Base-by-base conservation (phyloP, 1,140 invertebrate species). In the Drosophila sechellia region DNA sequence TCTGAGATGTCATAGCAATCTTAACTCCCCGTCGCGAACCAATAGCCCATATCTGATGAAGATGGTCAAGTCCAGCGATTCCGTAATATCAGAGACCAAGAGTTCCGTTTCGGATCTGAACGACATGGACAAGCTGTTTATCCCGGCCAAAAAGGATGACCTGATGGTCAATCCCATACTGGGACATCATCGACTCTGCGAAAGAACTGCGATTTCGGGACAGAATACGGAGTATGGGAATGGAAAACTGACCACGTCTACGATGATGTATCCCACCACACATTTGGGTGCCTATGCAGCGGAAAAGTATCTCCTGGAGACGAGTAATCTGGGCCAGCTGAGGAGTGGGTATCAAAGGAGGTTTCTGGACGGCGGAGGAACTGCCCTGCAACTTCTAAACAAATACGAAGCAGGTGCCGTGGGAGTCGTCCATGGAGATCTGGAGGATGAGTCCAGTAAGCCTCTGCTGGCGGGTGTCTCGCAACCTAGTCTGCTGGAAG, bases 131-230 rank as follows among this genome's bases (percentile, higher is more conserved):
- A 92, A 92, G 40, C 45, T 92, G 17, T 92, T 92, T 56, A 89
- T 79, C 15, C 92, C 86, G 6, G 90, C 83, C 22, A 91, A 90
- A n/a, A 92, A 92, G 52, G 91, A 92, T 45, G 92, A 92, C 53
- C 61, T 92, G 3, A 87, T 90, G 77, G 93, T 94, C 49, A 94
- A 94, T 81, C 94, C 94, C 53, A 92, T 93, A 46, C 58, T 94
- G 17, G 93, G 94, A 1, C 94, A 95, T 89, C 94, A 95, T 77
- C 93, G 94, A 46, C 87, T 94, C 35, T 95, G 94, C 89, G 94
- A 95, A 70, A 68, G 91, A 4, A 92, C 89, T 31, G 22, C 56
- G 0, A 8, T 22, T 34, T 8, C 35, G 1, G 34, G 71, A 0
- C 71, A 52, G 5, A 43, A 12, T 0, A 45, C 45, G 10, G 78